These are phyloP conservation scores for Spisula subtruncata DNA, from an alignment of 2,888 invertebrate species.

Conservation along the genomic window DNA sequence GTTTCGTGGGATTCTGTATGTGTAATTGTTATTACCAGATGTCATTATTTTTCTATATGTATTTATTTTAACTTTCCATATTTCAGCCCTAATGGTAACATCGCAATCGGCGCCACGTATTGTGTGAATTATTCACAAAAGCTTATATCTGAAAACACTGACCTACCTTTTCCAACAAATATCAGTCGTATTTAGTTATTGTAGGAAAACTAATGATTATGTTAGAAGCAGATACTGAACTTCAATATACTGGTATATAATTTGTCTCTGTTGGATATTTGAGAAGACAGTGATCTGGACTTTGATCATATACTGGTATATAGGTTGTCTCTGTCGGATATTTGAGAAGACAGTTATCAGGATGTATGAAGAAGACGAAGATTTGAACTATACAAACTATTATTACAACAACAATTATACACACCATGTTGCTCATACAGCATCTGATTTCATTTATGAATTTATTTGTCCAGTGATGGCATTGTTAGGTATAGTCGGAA, in stretches of 20 bases:
- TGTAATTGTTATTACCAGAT: not conserved
- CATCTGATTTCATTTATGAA: constrained; percentile 58
- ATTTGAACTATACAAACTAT: not conserved
- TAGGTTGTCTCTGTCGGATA: too few relatives aligned
- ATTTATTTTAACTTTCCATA: not conserved
- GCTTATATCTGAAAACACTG: not conserved
- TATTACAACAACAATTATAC: not conserved
- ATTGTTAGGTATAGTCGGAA: constrained; percentile 78
- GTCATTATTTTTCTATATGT: not conserved
- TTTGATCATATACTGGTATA: too few relatives aligned
- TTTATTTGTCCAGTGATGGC: constrained; percentile 77
- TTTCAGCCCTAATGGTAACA: not conserved
- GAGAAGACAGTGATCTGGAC: not conserved
- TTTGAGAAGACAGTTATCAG: not conserved
- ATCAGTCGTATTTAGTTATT: too few relatives aligned
- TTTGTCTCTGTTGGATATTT: not conserved
- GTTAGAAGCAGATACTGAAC: too few relatives aligned
- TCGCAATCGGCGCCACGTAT: not conserved
- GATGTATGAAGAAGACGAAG: not conserved
- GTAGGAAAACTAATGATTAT: too few relatives aligned
- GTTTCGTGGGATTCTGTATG: not conserved
- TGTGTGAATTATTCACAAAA: not conserved
- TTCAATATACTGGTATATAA: too few relatives aligned
- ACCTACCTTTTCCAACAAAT: too few relatives aligned
- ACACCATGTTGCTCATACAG: not conserved